Percentiles rank a stretch among this genome's conserved stretches.
These are phyloP conservation scores for Maniola jurtina DNA, from an alignment of 1,140 invertebrate species.

Conservation along the genomic window DNA sequence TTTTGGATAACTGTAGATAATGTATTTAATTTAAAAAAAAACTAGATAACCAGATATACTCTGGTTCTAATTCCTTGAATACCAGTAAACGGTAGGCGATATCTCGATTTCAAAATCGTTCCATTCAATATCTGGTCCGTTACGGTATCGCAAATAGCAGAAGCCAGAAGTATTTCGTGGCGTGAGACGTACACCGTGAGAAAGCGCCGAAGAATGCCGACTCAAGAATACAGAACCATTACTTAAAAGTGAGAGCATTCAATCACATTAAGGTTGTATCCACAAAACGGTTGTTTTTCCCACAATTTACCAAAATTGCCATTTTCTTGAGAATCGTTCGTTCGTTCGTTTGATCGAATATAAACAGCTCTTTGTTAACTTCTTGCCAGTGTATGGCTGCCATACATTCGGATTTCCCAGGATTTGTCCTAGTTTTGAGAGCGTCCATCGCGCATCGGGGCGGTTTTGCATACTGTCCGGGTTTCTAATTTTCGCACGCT, in stretches of 20 bases:
- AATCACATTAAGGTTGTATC: constrained; percentile 44
- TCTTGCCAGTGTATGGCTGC: background rate
- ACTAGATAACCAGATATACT: background rate
- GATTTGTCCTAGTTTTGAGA: too few relatives aligned
- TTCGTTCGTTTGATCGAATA: background rate
- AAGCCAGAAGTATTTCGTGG: constrained; percentile 27
- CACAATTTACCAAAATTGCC: constrained; percentile 42
- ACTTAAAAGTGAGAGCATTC: constrained; percentile 48
- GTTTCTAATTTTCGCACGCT: too few relatives aligned
- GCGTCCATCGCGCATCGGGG: too few relatives aligned
- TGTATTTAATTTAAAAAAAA: too few relatives aligned
- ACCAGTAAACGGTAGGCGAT: background rate
- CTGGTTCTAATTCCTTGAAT: background rate
- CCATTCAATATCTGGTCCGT: constrained; percentile 21
- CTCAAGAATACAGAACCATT: constrained; percentile 40
- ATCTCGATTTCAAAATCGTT: constrained; percentile 11
- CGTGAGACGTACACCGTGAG: constrained; percentile 48
- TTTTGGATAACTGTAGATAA: too few relatives aligned
- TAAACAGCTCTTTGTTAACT: constrained; percentile 12
- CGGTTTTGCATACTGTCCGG: too few relatives aligned
- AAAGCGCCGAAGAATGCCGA: constrained; percentile 46
- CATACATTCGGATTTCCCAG: too few relatives aligned
- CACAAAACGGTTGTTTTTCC: constrained; percentile 32
- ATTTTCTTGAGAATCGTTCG: constrained; percentile 26
- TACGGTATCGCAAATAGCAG: constrained; percentile 36